Percentiles rank a stretch among this genome's conserved stretches.
Evolutionary conservation across 2,113 vertebrate species (phyloP).

Genomic region (Petrocephalus microphthalmus): DNA sequence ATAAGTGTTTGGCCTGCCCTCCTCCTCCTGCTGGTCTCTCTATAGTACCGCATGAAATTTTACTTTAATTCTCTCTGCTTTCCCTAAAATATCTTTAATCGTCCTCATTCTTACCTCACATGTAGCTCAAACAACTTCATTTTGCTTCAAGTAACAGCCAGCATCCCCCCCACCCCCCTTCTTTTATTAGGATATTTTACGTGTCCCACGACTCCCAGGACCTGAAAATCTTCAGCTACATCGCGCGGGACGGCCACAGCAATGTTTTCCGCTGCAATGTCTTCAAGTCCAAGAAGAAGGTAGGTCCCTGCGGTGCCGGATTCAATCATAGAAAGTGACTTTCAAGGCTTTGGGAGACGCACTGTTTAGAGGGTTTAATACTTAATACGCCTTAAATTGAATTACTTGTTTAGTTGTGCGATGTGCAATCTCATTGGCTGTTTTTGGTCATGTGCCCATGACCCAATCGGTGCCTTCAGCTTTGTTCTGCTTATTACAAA

Average conservation of each 20-base stretch:
- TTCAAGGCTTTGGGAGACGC: background rate
- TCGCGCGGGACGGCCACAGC: conserved; percentile 86
- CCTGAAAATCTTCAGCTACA: conserved; percentile 97
- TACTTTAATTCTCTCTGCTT: background rate
- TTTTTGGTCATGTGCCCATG: background rate
- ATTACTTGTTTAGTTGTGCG: background rate
- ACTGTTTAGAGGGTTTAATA: background rate
- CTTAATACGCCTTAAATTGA: background rate
- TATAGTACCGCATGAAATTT: too few species aligned
- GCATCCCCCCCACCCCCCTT: background rate
- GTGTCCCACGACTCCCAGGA: conserved; percentile 97
- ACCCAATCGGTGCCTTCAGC: background rate
- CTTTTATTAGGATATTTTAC: conserved; percentile 81
- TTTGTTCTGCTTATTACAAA: background rate
- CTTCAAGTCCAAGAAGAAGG: conserved; percentile 98
- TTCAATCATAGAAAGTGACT: background rate
- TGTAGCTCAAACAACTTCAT: background rate
- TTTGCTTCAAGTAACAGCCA: background rate
- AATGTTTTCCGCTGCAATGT: conserved; percentile 91
- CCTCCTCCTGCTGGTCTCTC: background rate
- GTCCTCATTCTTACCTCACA: background rate
- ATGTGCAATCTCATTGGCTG: background rate
- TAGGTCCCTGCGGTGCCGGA: conserved; percentile 35
- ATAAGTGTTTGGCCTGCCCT: background rate
- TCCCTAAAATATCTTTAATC: background rate